Conservation (phyloP, 30 jellyfish, hydroid and myxozoan species). For the Clytia hemisphaerica region DNA sequence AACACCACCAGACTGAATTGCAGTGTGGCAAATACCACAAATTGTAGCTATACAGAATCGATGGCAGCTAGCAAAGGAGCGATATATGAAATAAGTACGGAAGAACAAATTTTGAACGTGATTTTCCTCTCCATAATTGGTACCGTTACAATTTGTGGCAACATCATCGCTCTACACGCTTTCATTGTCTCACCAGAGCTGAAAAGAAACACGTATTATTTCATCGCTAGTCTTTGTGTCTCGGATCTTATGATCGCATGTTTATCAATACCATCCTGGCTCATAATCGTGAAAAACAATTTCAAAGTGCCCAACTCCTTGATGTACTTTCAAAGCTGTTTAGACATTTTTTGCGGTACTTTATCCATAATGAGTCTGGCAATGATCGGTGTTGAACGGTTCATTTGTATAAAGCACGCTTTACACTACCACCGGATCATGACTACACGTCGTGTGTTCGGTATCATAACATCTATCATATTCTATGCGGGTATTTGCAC, state of each 20-base stretch:
- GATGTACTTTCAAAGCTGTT: constrained; percentile 25
- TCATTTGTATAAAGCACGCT: constrained; percentile 47
- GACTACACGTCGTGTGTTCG: constrained; percentile 39
- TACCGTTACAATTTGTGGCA: constrained; percentile 62
- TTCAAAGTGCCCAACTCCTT: constrained; percentile 10
- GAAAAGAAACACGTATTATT: constrained; percentile 43
- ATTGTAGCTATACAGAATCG: too few relatives aligned
- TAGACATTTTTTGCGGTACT: constrained; percentile 78
- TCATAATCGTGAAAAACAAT: constrained; percentile 39
- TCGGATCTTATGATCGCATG: constrained; percentile 73
- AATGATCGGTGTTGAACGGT: constrained; percentile 86
- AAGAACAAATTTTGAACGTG: constrained; percentile 22
- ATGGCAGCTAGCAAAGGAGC: too few relatives aligned
- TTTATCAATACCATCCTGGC: constrained; percentile 73
- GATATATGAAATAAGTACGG: too few relatives aligned
- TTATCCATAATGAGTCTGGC: constrained; percentile 73
- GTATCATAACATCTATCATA: neutral
- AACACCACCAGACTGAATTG: too few relatives aligned
- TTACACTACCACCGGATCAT: constrained; percentile 35
- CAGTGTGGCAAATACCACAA: too few relatives aligned
- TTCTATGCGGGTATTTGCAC: constrained; percentile 29
- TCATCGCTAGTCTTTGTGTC: constrained; percentile 73
- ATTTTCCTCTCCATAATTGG: constrained; percentile 41
- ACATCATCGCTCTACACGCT: constrained; percentile 66
- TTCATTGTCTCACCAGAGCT: constrained; percentile 64